These are phyloP conservation scores for Aix galericulata DNA, from an alignment of 2,113 vertebrate species.

Conservation along the genomic window DNA sequence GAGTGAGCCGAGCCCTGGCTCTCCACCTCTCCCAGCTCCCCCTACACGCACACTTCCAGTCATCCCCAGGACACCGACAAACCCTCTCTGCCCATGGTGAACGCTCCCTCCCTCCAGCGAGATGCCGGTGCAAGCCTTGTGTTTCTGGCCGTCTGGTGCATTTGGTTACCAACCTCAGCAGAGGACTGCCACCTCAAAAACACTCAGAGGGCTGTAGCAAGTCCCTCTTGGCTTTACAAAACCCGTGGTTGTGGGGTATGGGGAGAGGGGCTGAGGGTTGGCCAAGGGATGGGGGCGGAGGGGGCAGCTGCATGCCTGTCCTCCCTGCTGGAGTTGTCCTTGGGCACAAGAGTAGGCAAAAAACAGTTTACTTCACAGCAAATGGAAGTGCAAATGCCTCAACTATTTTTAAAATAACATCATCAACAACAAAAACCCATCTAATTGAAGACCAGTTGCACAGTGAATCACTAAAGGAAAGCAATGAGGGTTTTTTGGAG, in stretches of 20 bases:
- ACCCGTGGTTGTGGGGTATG: not conserved
- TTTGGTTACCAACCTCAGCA: not conserved
- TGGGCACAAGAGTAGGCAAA: not conserved
- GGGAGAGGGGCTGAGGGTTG: not conserved
- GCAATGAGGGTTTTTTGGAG: not conserved
- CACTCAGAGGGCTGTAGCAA: too few species aligned
- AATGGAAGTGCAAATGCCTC: not conserved
- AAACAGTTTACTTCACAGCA: not conserved
- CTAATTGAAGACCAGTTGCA: not conserved
- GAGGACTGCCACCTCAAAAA: not conserved
- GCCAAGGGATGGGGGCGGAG: not conserved
- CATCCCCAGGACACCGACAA: not conserved
- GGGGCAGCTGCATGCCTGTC: not conserved
- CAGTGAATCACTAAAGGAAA: not conserved
- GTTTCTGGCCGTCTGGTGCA: not conserved
- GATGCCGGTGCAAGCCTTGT: not conserved
- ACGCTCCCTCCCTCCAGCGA: not conserved
- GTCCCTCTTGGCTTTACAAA: too few species aligned
- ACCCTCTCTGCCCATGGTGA: not conserved
- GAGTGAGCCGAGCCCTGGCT: not conserved
- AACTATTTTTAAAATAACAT: not conserved
- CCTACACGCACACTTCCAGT: not conserved
- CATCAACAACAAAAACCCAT: not conserved
- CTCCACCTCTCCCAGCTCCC: not conserved
- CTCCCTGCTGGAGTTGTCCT: fast-evolving